Evolutionary conservation across 2,113 vertebrate genomes (phyloP).

Genomic region (Nothoprocta pentlandii): DNA sequence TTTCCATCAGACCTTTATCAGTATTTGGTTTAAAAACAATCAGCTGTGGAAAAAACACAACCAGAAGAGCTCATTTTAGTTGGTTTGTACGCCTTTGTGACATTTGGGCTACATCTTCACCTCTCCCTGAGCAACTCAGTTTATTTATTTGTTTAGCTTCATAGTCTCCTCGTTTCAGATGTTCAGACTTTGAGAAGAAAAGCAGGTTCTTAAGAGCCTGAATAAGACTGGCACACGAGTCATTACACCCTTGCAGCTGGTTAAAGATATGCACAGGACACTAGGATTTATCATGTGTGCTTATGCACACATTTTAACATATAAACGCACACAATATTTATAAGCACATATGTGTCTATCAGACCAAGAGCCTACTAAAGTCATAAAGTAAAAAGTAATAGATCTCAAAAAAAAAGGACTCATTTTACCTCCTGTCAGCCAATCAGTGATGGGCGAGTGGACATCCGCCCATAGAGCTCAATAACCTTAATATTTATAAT

Average conservation of each 20-base stretch:
- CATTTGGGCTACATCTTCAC: neutral
- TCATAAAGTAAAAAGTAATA: neutral
- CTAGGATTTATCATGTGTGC: neutral
- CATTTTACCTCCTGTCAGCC: neutral
- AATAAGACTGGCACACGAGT: neutral
- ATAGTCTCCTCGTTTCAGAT: neutral
- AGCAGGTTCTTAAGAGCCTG: neutral
- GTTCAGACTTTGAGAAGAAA: neutral
- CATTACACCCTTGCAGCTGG: neutral
- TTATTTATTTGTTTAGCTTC: neutral
- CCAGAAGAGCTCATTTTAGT: neutral
- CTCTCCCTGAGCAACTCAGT: neutral
- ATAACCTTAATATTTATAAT: neutral
- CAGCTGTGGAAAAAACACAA: neutral
- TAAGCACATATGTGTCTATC: neutral
- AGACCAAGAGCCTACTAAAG: neutral
- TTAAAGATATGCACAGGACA: neutral
- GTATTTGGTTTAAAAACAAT: neutral
- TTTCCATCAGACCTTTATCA: neutral
- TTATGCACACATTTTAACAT: neutral
- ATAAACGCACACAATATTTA: neutral
- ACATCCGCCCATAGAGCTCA: neutral
- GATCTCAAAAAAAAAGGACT: neutral
- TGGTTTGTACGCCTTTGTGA: neutral
- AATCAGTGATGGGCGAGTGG: neutral